Evolutionary conservation across 1,140 invertebrate species (phyloP).

Genomic region (Psix sp.): DNA sequence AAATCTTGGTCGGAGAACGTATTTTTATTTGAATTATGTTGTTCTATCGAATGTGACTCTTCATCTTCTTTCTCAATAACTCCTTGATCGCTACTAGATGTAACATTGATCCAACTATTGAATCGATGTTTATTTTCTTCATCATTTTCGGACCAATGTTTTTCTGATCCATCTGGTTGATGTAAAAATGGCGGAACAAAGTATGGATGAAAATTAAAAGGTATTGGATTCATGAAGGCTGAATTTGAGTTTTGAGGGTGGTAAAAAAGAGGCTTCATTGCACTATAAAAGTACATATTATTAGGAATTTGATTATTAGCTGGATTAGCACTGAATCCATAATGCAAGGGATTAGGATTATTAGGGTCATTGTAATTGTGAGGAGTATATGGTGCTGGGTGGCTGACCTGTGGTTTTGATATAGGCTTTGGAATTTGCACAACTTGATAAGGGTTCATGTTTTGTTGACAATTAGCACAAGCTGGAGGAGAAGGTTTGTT

Average conservation of each 20-base stretch:
- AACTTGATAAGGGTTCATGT: slow-evolving; percentile 10
- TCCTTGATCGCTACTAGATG: slow-evolving; percentile 7
- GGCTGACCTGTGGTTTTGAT: slow-evolving; percentile 12
- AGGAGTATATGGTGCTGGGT: slow-evolving; percentile 58
- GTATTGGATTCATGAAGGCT: neutral
- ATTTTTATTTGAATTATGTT: slow-evolving; percentile 6
- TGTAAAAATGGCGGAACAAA: slow-evolving; percentile 6
- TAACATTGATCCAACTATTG: slow-evolving; percentile 25
- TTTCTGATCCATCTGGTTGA: slow-evolving; percentile 17
- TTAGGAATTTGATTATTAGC: slow-evolving; percentile 47
- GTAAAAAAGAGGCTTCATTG: slow-evolving; percentile 37
- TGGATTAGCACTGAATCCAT: slow-evolving; percentile 60
- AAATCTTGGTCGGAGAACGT: slow-evolving; percentile 9
- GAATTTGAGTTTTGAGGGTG: neutral
- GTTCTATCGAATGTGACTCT: slow-evolving; percentile 12
- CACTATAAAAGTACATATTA: slow-evolving; percentile 60
- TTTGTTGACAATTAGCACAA: neutral
- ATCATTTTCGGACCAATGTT: slow-evolving; percentile 2
- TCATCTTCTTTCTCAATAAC: no score
- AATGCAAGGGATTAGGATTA: slow-evolving; percentile 70
- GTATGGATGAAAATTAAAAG: slow-evolving; percentile 8
- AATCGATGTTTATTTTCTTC: slow-evolving; percentile 14
- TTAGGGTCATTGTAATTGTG: slow-evolving; percentile 65
- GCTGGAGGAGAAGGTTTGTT: slow-evolving; percentile 2
- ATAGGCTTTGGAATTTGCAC: slow-evolving; percentile 48